Evolutionary conservation across 2,888 invertebrate species (phyloP), one percentile per base, ranked within the genome.

Genomic region (Torymus auratus): DNA sequence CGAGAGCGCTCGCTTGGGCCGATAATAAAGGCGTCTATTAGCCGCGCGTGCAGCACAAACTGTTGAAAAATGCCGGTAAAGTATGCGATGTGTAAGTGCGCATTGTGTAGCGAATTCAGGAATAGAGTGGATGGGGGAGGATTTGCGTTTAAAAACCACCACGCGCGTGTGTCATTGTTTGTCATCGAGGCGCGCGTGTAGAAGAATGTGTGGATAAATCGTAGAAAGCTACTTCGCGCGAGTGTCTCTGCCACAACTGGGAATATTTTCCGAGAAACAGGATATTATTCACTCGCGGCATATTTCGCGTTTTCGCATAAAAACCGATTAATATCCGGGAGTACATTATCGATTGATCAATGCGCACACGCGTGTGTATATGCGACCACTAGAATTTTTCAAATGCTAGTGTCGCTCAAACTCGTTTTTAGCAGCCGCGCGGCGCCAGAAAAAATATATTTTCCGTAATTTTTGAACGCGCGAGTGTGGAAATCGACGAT

Each of bases 51-150:
- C 15, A 28, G n/a, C n/a, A n/a, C n/a, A n/a, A n/a, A n/a, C n/a
- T 62, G 55, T 17, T 41, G 61, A 62, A 73, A 69, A 60, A 78
- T 73, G 53, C 23, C 41, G 41, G 41, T 41, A 7, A 20, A 2
- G 20, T 20, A 20, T 41, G 41, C 0, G 41, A 23, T 15, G 15
- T 10, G 28, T 17, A 56, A 20, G 28, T n/a, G 62, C 15, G 68
- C 61, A 56, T 65, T 53, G n/a, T 17, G 23, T 41, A 20, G 2
- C 7, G 23, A 12, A 50, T 41, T 17, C n/a, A 56, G 14, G 28
- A 53, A 28, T 14, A 75, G 67, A 71, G 70, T 80, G 61, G 80
- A 67, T 71, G 80, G 71, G 80, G 80, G 75, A 60, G 75, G 55
- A 71, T 80, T 75, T 70, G 58, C 20, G 41, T 11, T 13, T 17